These are phyloP conservation scores for Anguilla rostrata DNA, from an alignment of 2,113 vertebrate species.

Conservation along the genomic window DNA sequence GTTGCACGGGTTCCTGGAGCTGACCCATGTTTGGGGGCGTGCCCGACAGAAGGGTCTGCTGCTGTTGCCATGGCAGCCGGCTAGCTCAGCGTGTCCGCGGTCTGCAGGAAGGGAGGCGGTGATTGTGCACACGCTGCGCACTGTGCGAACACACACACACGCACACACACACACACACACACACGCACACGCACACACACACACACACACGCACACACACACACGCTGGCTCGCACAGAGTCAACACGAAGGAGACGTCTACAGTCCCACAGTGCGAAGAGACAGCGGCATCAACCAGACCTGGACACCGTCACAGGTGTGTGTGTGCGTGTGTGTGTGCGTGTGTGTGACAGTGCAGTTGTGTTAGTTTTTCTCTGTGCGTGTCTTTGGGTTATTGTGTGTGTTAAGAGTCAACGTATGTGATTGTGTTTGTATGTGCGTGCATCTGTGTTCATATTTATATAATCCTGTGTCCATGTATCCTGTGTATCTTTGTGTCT, in stretches of 20 bases:
- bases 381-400: too few relatives aligned
- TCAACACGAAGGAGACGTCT: too few relatives aligned
- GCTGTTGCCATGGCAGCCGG: conserved; percentile 1
- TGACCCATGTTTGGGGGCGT: not conserved
- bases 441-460: too few relatives aligned
- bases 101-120: not conserved
- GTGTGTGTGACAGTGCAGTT: not conserved
- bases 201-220: not conserved
- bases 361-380: too few relatives aligned
- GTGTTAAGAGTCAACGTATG: too few relatives aligned
- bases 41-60: not conserved
- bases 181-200: not conserved
- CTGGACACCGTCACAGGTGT: not conserved
- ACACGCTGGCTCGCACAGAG: too few relatives aligned
- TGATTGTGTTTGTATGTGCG: too few relatives aligned
- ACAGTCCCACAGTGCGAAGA: not conserved
- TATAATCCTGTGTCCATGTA: too few relatives aligned
- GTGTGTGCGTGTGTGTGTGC: not conserved
- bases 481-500: not conserved
- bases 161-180: too few relatives aligned
- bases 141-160: not conserved
- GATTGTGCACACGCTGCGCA: not conserved
- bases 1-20: too few relatives aligned
- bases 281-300: not conserved
- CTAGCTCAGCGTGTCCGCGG: not conserved